phyloP scores from a whole-genome alignment of 2,888 invertebrate genomes.

The Nephrotoma guestfalica region DNA sequence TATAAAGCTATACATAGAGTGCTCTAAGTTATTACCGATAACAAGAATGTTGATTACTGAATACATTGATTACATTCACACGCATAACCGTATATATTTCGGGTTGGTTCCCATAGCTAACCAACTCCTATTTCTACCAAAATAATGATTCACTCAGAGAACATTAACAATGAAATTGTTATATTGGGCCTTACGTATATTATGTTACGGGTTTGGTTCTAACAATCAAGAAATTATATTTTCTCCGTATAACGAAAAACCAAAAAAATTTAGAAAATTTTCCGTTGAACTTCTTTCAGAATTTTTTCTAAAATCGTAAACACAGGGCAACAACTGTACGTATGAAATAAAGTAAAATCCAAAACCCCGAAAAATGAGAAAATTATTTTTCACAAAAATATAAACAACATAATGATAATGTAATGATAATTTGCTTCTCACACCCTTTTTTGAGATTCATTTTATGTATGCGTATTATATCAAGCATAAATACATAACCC shows the following conservation, averaged over 20 bases:
- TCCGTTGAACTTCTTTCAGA: not conserved
- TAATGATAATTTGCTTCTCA: not conserved
- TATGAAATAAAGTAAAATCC: not conserved
- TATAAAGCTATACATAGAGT: not conserved
- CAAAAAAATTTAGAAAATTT: not conserved
- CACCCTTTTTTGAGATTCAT: not conserved
- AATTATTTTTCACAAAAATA: not conserved
- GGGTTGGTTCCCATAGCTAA: not conserved
- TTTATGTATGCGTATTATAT: not conserved
- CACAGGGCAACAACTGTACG: not conserved
- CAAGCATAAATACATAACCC: too few species aligned
- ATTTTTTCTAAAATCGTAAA: not conserved
- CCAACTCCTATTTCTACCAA: not conserved
- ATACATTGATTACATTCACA: not conserved
- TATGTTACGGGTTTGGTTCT: not conserved
- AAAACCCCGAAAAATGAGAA: not conserved
- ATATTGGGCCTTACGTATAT: not conserved
- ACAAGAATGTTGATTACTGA: not conserved
- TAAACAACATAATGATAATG: not conserved
- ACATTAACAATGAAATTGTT: not conserved
- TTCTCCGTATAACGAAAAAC: not conserved
- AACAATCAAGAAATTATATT: not conserved
- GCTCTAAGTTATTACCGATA: not conserved
- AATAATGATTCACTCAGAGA: not conserved
- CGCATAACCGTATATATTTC: not conserved